Conservation (phyloP, 2,113 vertebrate species). For the Oreochromis spilurus region DNA sequence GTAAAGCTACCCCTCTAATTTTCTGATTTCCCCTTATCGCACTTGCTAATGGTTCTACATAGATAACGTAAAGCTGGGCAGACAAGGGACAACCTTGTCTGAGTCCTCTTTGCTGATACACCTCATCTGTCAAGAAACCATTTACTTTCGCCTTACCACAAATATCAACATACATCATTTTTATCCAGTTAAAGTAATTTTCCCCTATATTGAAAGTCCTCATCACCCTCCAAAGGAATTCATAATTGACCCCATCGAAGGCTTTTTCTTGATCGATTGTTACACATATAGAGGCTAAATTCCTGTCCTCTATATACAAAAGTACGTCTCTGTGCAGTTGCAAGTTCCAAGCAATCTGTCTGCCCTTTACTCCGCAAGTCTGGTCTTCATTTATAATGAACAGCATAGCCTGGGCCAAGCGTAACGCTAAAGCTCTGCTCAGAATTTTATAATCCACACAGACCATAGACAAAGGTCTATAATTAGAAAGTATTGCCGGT, state of each 20-base stretch:
- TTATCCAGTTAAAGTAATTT: neutral
- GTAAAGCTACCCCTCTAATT: neutral
- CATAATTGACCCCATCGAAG: neutral
- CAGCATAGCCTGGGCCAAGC: neutral
- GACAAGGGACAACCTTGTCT: neutral
- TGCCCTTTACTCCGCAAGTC: neutral
- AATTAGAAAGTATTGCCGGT: neutral
- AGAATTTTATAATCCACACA: neutral
- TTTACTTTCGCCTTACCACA: neutral
- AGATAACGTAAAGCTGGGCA: neutral
- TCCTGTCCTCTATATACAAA: neutral
- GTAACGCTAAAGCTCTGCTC: neutral
- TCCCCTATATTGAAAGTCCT: neutral
- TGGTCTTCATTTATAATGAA: neutral
- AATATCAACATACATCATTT: neutral
- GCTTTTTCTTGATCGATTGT: neutral
- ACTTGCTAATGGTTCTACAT: neutral
- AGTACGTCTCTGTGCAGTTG: neutral
- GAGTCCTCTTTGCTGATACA: neutral
- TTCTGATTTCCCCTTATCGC: neutral
- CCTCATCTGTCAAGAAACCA: neutral
- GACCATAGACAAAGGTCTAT: neutral
- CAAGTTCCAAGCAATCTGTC: neutral
- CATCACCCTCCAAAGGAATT: neutral
- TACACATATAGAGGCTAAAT: neutral